Evolutionary conservation across 2,888 invertebrate species (phyloP).

Genomic region (Euzophera pinguis): DNA sequence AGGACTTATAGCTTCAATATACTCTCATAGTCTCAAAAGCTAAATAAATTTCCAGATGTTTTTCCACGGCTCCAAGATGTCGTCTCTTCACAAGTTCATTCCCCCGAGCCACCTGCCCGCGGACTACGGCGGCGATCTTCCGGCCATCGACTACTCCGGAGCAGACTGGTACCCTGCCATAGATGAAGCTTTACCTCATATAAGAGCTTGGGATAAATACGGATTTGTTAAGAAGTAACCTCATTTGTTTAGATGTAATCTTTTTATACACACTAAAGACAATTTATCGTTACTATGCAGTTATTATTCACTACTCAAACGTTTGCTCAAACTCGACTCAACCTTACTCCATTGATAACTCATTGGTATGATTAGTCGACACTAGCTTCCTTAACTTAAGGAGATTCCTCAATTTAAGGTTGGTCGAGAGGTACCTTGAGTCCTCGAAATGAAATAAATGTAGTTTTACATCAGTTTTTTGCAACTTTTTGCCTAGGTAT

Average conservation of each 20-base stretch:
- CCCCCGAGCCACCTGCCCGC: constrained; percentile 84
- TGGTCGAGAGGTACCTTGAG: too few relatives aligned
- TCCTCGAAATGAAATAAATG: too few relatives aligned
- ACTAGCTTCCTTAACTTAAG: too few relatives aligned
- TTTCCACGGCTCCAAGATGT: constrained; percentile 91
- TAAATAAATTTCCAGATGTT: constrained; percentile 83
- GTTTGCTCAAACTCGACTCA: too few relatives aligned
- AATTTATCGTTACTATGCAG: neutral
- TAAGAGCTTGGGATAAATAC: constrained; percentile 84
- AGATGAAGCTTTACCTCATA: constrained; percentile 81
- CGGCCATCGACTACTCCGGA: constrained; percentile 87
- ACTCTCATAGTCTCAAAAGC: too few relatives aligned
- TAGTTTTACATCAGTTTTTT: too few relatives aligned
- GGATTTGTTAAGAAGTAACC: constrained; percentile 75
- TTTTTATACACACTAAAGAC: neutral
- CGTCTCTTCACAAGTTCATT: constrained; percentile 86
- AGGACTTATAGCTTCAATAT: too few relatives aligned
- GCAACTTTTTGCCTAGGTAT: too few relatives aligned
- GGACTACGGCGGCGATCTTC: constrained; percentile 87
- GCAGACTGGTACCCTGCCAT: constrained; percentile 89
- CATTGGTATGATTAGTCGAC: too few relatives aligned
- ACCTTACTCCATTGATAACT: too few relatives aligned
- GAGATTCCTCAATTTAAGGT: too few relatives aligned
- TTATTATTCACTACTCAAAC: too few relatives aligned
- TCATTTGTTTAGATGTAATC: neutral